These are phyloP conservation scores for Onychomys leucogaster DNA, from an alignment of 2,797 vertebrate genomes.

Conservation along the genomic window DNA sequence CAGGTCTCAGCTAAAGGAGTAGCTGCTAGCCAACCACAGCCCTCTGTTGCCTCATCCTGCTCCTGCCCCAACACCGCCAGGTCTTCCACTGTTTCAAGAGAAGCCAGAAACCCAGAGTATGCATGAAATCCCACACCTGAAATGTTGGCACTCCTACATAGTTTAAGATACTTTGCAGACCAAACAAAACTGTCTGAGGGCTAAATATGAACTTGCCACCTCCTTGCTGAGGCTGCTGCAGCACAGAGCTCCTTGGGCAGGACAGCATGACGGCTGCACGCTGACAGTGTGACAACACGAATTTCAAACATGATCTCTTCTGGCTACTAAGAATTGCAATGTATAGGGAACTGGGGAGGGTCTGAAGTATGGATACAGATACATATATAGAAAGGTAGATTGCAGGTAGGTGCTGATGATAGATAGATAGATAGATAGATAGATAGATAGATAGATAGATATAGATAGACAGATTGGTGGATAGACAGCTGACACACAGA, in stretches of 20 bases:
- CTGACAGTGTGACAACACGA: background rate
- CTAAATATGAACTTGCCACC: background rate
- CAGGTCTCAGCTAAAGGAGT: background rate
- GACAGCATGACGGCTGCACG: fast-evolving
- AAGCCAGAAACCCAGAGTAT: conserved; percentile 31
- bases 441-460: background rate
- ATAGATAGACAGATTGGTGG: background rate
- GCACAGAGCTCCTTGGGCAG: background rate
- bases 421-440: background rate
- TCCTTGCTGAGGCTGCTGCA: background rate
- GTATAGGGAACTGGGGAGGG: background rate
- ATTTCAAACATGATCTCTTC: background rate
- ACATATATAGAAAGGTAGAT: background rate
- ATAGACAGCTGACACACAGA: background rate
- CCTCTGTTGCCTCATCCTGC: background rate
- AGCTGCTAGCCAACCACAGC: background rate
- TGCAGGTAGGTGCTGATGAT: background rate
- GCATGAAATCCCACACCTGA: background rate
- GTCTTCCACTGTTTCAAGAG: background rate
- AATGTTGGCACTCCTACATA: background rate
- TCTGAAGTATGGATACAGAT: background rate
- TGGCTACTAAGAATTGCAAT: background rate
- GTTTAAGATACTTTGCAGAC: conserved; percentile 63
- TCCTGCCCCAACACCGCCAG: background rate
- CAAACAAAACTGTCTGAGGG: conserved; percentile 42